Percentiles rank a stretch among this genome's conserved stretches.
Conservation (phyloP, 2,797 vertebrate species). For the Silurus lanzhouensis region DNA sequence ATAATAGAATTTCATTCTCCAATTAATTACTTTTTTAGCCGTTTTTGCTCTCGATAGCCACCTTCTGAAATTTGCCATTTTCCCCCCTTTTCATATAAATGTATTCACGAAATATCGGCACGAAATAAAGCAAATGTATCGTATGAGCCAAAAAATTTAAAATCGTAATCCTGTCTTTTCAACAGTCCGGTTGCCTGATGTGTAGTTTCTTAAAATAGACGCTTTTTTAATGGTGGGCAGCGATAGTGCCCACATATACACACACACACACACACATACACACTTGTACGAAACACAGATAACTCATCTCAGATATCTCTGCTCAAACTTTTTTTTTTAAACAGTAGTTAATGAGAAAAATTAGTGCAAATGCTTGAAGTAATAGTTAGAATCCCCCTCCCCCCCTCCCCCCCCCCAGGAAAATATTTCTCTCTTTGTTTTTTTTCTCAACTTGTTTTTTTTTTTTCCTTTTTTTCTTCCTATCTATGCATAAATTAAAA, state of each 20-base stretch:
- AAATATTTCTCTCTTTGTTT: constrained; percentile 86
- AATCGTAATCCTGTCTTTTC: background rate
- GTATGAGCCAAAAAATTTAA: background rate
- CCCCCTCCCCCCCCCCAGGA: constrained; percentile 73
- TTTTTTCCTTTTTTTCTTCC: constrained; percentile 59
- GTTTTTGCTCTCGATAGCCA: background rate
- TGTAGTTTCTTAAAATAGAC: constrained; percentile 9
- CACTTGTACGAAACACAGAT: constrained; percentile 48
- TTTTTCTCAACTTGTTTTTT: constrained; percentile 96
- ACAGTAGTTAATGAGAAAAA: constrained; percentile 90
- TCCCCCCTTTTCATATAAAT: background rate
- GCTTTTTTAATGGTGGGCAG: background rate
- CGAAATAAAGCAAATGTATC: constrained; percentile 19
- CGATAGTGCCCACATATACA: background rate
- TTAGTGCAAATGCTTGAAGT: constrained; percentile 91
- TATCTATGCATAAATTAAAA: constrained; percentile 98
- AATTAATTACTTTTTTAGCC: constrained; percentile 48
- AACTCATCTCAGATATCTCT: constrained; percentile 20
- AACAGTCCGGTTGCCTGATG: background rate
- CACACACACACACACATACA: background rate
- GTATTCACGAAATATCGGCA: constrained; percentile 4
- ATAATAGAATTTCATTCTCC: constrained; percentile 66
- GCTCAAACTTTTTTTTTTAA: constrained; percentile 66
- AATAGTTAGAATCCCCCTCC: constrained; percentile 86
- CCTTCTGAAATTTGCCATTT: background rate